Evolutionary conservation across 2,888 invertebrate genomes (phyloP).

Genomic region (Herminia tarsipennalis): DNA sequence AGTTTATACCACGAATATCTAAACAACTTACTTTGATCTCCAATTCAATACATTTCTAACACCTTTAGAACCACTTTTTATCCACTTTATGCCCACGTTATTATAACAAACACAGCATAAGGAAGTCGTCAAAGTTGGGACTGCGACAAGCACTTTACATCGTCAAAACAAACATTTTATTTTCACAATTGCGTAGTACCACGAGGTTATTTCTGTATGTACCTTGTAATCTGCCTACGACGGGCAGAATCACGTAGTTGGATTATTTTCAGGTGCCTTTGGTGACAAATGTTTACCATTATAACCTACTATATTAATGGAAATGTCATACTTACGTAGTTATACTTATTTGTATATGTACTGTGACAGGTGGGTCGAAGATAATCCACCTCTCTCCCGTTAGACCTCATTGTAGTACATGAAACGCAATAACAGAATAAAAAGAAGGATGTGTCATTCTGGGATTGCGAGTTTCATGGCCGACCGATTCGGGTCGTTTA

Average conservation of each 20-base stretch:
- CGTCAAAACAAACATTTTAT: conserved; percentile 44
- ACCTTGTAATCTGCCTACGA: conserved; percentile 30
- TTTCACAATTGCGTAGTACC: conserved; percentile 45
- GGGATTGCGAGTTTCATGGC: too few relatives aligned
- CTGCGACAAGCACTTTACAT: conserved; percentile 29
- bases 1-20: not conserved
- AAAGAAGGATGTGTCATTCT: too few relatives aligned
- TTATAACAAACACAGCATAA: conserved; percentile 24
- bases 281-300: not conserved
- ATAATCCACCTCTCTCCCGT: too few relatives aligned
- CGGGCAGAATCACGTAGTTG: conserved; percentile 23
- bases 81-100: not conserved
- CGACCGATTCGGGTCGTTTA: too few relatives aligned
- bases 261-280: conserved; percentile 9
- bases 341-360: too few relatives aligned
- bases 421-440: too few relatives aligned
- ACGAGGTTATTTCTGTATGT: conserved; percentile 30
- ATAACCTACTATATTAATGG: not conserved
- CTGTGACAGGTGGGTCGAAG: too few relatives aligned
- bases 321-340: too few relatives aligned
- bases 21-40: conserved; percentile 7
- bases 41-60: not conserved
- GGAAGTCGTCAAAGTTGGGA: conserved; percentile 27
- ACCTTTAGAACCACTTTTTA: too few relatives aligned
- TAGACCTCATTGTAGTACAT: too few relatives aligned